phyloP scores from a whole-genome alignment of 2,797 vertebrate species.

The Enteromius fasciolatus region DNA sequence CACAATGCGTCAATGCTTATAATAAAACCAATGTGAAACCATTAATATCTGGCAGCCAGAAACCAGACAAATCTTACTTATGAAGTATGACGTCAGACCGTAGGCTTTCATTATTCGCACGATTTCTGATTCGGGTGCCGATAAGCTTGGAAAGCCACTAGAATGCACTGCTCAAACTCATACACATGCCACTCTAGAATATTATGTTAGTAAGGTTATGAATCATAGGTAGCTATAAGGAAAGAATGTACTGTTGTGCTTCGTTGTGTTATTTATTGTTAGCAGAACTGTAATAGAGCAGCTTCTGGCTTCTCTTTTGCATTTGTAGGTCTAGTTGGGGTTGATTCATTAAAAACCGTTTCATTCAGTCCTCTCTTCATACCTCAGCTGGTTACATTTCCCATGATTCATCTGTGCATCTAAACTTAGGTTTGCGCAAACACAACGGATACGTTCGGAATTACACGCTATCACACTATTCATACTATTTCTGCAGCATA shows the following conservation, averaged over 20 bases:
- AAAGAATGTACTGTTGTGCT: slow-evolving; percentile 41
- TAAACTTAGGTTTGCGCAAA: background rate
- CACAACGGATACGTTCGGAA: background rate
- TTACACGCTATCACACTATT: background rate
- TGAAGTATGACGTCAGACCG: slow-evolving; percentile 26
- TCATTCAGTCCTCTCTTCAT: background rate
- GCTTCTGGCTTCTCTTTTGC: slow-evolving; percentile 28
- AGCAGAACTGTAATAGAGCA: slow-evolving; percentile 18
- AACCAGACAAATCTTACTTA: slow-evolving; percentile 15
- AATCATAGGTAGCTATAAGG: slow-evolving; percentile 31
- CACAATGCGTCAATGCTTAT: slow-evolving; percentile 24
- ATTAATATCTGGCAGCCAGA: slow-evolving; percentile 8
- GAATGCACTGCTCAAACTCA: slow-evolving; percentile 47
- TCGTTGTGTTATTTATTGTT: slow-evolving; percentile 57
- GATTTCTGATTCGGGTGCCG: slow-evolving; percentile 7
- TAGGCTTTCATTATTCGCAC: slow-evolving; percentile 29
- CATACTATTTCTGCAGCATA: slow-evolving; percentile 11
- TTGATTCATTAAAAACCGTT: background rate
- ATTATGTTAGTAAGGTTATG: slow-evolving; percentile 30
- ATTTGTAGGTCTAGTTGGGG: background rate
- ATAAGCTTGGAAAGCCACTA: slow-evolving; percentile 40
- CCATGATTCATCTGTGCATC: slow-evolving; percentile 14
- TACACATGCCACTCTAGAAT: slow-evolving; percentile 47
- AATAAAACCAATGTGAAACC: slow-evolving; percentile 30
- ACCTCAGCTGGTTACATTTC: background rate